Conservation (phyloP, 2,888 invertebrate species). For the Litoditis marina region DNA sequence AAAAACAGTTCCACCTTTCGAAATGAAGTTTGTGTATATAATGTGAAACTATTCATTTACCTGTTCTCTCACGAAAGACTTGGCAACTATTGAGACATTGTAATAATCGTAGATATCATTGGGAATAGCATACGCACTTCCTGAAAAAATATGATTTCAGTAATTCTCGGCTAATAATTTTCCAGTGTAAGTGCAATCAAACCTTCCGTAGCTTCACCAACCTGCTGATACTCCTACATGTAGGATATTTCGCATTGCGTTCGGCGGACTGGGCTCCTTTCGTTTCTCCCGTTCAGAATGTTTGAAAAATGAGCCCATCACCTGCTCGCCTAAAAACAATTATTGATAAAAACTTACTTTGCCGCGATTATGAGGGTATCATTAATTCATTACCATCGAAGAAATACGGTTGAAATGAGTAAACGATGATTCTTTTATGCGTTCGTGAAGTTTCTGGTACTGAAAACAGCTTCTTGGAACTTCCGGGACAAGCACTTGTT, state of each 20-base stretch:
- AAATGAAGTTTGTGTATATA: no score
- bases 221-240: slow-evolving; percentile 29
- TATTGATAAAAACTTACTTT: background rate
- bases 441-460: no score
- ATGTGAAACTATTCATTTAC: slow-evolving; percentile 24
- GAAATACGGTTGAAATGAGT: no score
- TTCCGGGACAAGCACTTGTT: no score
- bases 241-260: slow-evolving; percentile 32
- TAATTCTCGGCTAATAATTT: background rate
- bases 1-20: no score
- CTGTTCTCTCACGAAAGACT: slow-evolving; percentile 50
- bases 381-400: background rate
- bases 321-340: slow-evolving; percentile 31
- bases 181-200: background rate
- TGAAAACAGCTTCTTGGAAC: no score
- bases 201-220: background rate
- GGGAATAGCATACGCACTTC: slow-evolving; percentile 31
- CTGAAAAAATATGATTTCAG: no score
- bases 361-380: background rate
- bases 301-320: slow-evolving; percentile 54
- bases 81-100: slow-evolving; percentile 46
- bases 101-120: slow-evolving; percentile 52
- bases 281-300: slow-evolving; percentile 42
- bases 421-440: no score
- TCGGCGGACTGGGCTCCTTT: slow-evolving; percentile 24